Percentiles rank a stretch among this genome's conserved stretches.
Evolutionary conservation across 2,888 invertebrate species (phyloP).

Genomic region (Andrena haemorrhoa): DNA sequence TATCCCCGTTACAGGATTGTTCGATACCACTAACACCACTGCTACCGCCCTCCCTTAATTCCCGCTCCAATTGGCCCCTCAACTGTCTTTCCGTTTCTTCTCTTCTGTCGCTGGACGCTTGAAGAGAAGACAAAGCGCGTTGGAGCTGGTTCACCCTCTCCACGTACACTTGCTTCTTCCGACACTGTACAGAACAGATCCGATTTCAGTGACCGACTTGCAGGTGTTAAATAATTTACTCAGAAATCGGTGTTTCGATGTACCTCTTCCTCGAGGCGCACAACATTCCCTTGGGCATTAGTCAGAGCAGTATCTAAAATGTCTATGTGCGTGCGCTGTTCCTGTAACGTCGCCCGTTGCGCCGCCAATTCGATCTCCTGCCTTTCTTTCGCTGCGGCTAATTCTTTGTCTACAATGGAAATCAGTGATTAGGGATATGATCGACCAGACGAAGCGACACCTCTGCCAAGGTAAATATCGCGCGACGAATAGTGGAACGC

Average conservation of each 20-base stretch:
- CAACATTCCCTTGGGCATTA: conserved; percentile 95
- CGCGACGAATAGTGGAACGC: conserved; percentile 76
- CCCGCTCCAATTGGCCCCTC: conserved; percentile 93
- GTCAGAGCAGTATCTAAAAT: conserved; percentile 96
- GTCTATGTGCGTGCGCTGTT: conserved; percentile 96
- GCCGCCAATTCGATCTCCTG: conserved; percentile 96
- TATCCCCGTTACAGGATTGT: conserved; percentile 86
- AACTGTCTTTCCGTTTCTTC: conserved; percentile 95
- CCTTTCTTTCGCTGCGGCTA: conserved; percentile 94
- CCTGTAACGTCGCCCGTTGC: conserved; percentile 94
- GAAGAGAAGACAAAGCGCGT: conserved; percentile 92
- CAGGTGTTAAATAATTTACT: neutral
- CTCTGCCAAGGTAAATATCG: neutral
- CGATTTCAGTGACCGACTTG: neutral
- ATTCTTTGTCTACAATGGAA: conserved; percentile 92
- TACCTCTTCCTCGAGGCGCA: conserved; percentile 95
- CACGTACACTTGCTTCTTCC: conserved; percentile 93
- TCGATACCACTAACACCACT: conserved; percentile 81
- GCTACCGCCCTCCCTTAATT: conserved; percentile 87
- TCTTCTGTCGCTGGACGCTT: conserved; percentile 93
- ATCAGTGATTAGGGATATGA: neutral
- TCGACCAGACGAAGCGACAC: neutral
- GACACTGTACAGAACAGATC: conserved; percentile 86
- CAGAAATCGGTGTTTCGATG: conserved; percentile 5
- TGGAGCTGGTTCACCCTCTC: conserved; percentile 94